Base-by-base conservation (phyloP, 2,888 invertebrate species). In the Pteria penguin region DNA sequence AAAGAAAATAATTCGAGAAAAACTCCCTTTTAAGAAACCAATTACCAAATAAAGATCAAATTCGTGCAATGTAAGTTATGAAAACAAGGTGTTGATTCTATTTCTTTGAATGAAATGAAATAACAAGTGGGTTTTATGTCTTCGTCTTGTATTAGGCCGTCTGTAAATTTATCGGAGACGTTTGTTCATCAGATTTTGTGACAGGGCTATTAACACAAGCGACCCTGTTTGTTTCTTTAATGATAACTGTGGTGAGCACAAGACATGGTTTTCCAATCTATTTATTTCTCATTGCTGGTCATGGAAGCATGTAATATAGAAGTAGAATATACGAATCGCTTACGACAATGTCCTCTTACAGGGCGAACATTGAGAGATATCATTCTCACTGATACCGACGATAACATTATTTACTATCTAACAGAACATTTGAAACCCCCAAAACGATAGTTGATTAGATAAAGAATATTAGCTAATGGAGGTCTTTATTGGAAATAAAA, bases 151-250 rank as follows among this genome's bases (percentile, higher is more conserved):
- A 45, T 45, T 45, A 45, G 11, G 18, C 8, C 18, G 18, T 14
- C 18, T 45, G 45, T 45, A 45, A 45, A 45, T 45, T 18, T 45
- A 18, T 45, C 11, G 18, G 45, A 8, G 45, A 18, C 60, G 58
- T 73, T 61, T 73, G 60, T 54, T 73, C 54, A 52, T 22, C 36
- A 67, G 36, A 58, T 67, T 36, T 36, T 24, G 52, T 77, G 76
- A 73, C 76, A 73, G 73, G 57, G 57, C 72, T 65, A 77, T 77
- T 77, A 77, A 69, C 72, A 69, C 27, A 26, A 54, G 14, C 65
- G 73, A 77, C 76, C 73, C 29, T n/a, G 18, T 60, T 63, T 67
- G 24, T 72, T 72, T 72, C 71, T 63, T 62, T 67, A 71, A 61
- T 72, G 33, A 57, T 61, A 11, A 18, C 27, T 29, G 63, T 54